These are phyloP conservation scores for Hemiscyllium ocellatum DNA, from an alignment of 2,113 vertebrate genomes.

Conservation along the genomic window DNA sequence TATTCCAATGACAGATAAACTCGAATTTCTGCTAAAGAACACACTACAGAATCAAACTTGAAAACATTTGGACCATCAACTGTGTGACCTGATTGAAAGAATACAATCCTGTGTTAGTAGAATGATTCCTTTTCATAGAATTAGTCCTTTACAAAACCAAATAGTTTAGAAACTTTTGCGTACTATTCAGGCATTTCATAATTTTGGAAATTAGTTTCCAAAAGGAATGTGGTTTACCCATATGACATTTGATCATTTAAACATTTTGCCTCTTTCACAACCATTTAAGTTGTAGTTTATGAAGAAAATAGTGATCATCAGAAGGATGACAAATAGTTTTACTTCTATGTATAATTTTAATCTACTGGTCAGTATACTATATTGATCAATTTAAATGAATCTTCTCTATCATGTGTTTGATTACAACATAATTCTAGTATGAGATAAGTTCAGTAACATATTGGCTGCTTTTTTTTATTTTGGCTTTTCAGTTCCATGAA, in stretches of 20 bases:
- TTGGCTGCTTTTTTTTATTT: neutral
- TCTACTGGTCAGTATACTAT: neutral
- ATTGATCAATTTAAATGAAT: neutral
- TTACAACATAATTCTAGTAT: neutral
- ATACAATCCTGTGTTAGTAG: neutral
- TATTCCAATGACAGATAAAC: neutral
- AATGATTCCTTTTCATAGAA: neutral
- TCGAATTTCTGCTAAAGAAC: neutral
- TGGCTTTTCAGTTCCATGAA: neutral
- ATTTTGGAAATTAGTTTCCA: neutral
- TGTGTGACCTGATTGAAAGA: neutral
- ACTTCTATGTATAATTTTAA: neutral
- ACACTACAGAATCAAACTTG: neutral
- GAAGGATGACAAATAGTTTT: neutral
- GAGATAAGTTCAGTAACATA: neutral
- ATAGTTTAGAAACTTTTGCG: neutral
- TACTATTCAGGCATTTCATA: neutral
- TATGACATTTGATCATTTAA: neutral
- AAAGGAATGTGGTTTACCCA: neutral
- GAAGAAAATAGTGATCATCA: neutral
- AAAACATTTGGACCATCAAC: neutral
- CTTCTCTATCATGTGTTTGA: neutral
- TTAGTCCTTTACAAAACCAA: neutral
- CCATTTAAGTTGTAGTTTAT: neutral
- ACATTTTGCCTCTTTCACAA: neutral